Evolutionary conservation across 2,888 invertebrate genomes (phyloP), one percentile per base, ranked within the genome.

Genomic region (Phragmatobia fuliginosa): DNA sequence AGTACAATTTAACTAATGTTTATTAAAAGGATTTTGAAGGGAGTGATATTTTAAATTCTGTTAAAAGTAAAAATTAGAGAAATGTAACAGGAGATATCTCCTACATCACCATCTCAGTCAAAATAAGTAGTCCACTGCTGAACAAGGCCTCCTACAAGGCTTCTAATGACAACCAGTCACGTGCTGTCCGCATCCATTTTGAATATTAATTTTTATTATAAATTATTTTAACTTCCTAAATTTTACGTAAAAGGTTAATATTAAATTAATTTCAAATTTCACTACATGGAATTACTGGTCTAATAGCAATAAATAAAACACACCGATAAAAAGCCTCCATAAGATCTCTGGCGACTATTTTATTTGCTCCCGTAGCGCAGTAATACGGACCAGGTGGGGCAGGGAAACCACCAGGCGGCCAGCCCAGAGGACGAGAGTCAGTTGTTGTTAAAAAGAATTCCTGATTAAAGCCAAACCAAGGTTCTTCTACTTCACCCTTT

Each of bases 311-410:
- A 14, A 56, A 28, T 5, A 52, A n/a, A 3, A 31, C 31, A 67
- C 76, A 93, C 94, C 93, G 91, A 76, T 91, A 95, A 87, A 98
- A 98, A 1, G 98, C 97, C 87, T 98, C 98, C 78, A 97, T 97
- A 10, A 98, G 96, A 86, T 98, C 98, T 68, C 98, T 95, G 0
- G 97, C 98, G 78, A 96, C 97, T 10, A 97, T 97, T 80, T 96
- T 97, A 84, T 97, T 96, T 0, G 97, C 97, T 10, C 98, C 98
- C 1, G 97, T 97, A 52, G 97, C 98, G 86, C 98, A 98, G 89
- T 98, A 98, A 90, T 98, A 98, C 0, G 97, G 97, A 1, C 97
- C 97, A 41, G 96, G 96, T 0, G 97, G 97, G 0, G 96, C 96
- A 0, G 97, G 97, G 83, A 96, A 97, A 0, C 96, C 96, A 36